Conservation (phyloP, 2,113 vertebrate species). For the Cavia porcellus region DNA sequence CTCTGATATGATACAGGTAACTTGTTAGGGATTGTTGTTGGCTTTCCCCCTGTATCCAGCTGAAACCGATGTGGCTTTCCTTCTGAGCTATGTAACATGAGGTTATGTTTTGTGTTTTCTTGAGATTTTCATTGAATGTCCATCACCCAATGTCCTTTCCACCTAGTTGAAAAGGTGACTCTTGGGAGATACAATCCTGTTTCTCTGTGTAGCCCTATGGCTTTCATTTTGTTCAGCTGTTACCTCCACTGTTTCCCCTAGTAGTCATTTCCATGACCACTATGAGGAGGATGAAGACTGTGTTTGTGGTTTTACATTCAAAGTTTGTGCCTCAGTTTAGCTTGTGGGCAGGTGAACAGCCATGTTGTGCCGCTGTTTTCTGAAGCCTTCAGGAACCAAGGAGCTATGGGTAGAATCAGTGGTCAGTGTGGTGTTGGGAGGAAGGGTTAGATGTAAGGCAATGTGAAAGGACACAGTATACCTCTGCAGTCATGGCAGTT, state of each 20-base stretch:
- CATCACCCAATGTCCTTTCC: neutral
- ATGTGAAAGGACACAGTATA: neutral
- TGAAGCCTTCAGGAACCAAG: neutral
- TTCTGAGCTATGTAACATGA: neutral
- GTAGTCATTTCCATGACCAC: neutral
- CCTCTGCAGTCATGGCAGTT: neutral
- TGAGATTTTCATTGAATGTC: neutral
- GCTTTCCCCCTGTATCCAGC: neutral
- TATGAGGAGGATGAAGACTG: neutral
- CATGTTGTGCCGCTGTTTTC: neutral
- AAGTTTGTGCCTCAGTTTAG: neutral
- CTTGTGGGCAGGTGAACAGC: neutral
- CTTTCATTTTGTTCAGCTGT: neutral
- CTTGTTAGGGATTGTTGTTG: neutral
- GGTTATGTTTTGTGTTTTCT: neutral
- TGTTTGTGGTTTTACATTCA: neutral
- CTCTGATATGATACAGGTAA: neutral
- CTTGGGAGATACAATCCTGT: neutral
- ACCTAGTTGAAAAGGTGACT: neutral
- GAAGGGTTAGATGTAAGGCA: neutral
- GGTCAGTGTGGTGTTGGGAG: neutral
- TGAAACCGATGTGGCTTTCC: neutral
- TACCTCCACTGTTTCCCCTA: neutral
- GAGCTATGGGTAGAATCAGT: neutral
- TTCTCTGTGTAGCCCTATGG: neutral